Base-by-base conservation (phyloP, 2,113 vertebrate species). In the Tapirus terrestris region DNA sequence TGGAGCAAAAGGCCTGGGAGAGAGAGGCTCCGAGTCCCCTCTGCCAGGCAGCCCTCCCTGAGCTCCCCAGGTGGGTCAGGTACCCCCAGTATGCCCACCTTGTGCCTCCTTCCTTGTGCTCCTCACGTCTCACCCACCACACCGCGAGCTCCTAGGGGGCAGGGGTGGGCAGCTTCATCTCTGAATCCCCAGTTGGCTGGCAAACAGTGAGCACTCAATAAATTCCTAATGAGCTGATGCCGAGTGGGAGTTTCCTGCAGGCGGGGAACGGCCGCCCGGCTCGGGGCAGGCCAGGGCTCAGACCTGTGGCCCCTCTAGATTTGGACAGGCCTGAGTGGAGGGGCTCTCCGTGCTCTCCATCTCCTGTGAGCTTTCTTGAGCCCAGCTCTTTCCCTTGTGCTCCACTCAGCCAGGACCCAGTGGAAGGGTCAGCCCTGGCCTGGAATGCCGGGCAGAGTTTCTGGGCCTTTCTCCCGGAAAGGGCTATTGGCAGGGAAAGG, bases 361-460 rank as follows among this genome's bases (percentile, higher is more conserved):
- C 21, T 14, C 68, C n/a, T 7, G 31, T 0, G 12, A 51, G 17
- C 58, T 18, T 23, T 79, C 91, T 23, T 25, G 29, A 77, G 87
- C 18, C 36, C 4, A 6, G 18, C 17, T 36, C 45, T 61, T 21
- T 45, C 29, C 60, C 73, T 58, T 0, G 0, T 0, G 11, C 21
- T 51, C 31, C 5, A 14, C 63, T 23, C 8, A 12, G 53, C 75
- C 51, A 14, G 60, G 25, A 27, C 31, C 10, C 33, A 0, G 67
- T 9, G 6, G n/a, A 14, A 31, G 53, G n/a, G 25, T 16, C 14
- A 21, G 45, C 51, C 33, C 29, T 25, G 75, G 39, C 53, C 67
- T 25, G n/a, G 58, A 45, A n/a, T 0, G 36, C 63, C 11, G 0
- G 3, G 45, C 0, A 1, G 61, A 43, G 73, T 25, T n/a, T 29